These are phyloP conservation scores for Ceratina japonica DNA, from an alignment of 1,140 invertebrate genomes.

Conservation along the genomic window DNA sequence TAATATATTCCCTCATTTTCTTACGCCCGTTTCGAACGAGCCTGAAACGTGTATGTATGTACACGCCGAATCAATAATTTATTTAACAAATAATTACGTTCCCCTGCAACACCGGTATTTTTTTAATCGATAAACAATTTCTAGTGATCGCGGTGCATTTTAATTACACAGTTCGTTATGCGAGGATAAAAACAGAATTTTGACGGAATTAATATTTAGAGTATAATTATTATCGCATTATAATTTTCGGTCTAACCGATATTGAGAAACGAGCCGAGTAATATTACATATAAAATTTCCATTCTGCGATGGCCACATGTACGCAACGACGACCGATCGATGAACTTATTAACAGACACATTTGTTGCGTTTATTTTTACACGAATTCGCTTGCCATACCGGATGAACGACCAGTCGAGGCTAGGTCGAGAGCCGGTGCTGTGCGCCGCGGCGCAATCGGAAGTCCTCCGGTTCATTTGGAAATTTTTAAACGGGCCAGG, in stretches of 20 bases:
- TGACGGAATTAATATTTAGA: too few relatives aligned
- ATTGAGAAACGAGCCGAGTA: background rate
- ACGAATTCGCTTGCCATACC: background rate
- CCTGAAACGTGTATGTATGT: background rate
- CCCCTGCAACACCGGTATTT: background rate
- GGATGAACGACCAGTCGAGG: background rate
- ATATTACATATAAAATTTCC: slow-evolving; percentile 1
- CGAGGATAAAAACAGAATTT: too few relatives aligned
- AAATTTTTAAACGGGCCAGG: slow-evolving; percentile 12
- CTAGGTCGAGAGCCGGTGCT: background rate
- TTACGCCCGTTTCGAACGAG: background rate
- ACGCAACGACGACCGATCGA: background rate
- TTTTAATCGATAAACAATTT: too few relatives aligned
- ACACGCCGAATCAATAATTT: background rate
- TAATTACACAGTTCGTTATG: too few relatives aligned
- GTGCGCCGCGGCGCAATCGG: background rate
- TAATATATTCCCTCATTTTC: slow-evolving; percentile 16
- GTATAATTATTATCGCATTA: too few relatives aligned
- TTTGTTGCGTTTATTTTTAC: slow-evolving; percentile 16
- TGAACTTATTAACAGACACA: slow-evolving; percentile 18
- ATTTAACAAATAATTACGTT: background rate
- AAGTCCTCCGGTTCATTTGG: background rate
- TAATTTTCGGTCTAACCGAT: too few relatives aligned
- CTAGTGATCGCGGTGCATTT: too few relatives aligned
- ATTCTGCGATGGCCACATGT: background rate